phyloP scores from a whole-genome alignment of 2,888 invertebrate species.

The Coecobrya sp. region DNA sequence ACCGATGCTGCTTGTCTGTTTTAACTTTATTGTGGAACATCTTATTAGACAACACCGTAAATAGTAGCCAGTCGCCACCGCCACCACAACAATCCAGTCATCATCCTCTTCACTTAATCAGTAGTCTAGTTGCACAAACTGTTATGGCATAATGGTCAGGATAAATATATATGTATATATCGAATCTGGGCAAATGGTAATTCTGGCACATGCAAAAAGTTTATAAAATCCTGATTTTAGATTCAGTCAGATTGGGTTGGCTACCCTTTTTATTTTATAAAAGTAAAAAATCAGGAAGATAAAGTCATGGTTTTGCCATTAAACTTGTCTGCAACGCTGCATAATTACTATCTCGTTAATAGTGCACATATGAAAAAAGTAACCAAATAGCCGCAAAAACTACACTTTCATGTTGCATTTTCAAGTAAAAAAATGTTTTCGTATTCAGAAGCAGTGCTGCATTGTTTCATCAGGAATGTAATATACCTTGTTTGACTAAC shows the following conservation, averaged over 20 bases:
- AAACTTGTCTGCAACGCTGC: conserved; percentile 78
- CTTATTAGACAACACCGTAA: conserved; percentile 74
- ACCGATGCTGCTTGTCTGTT: conserved; percentile 57
- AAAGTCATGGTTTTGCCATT: conserved; percentile 79
- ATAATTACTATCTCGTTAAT: conserved; percentile 77
- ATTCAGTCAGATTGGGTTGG: conserved; percentile 49
- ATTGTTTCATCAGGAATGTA: conserved; percentile 56
- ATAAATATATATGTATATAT: conserved; percentile 8
- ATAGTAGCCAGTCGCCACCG: conserved; percentile 65
- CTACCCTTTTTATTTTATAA: conserved; percentile 35
- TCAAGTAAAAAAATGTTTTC: background rate
- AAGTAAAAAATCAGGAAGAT: conserved; percentile 74
- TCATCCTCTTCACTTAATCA: conserved; percentile 5
- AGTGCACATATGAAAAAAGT: conserved; percentile 34
- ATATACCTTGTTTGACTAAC: conserved; percentile 35
- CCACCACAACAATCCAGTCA: conserved; percentile 55
- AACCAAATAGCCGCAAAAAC: conserved; percentile 46
- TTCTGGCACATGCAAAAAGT: conserved; percentile 54
- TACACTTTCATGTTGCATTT: conserved; percentile 48
- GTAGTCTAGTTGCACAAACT: conserved; percentile 63
- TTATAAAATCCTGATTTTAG: conserved; percentile 49
- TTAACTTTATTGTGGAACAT: conserved; percentile 51
- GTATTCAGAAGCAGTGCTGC: conserved; percentile 50
- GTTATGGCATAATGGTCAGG: conserved; percentile 37
- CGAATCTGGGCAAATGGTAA: conserved; percentile 33